These are phyloP conservation scores for Orthonychiurus folsomi DNA, from an alignment of 2,888 invertebrate species.

Conservation along the genomic window DNA sequence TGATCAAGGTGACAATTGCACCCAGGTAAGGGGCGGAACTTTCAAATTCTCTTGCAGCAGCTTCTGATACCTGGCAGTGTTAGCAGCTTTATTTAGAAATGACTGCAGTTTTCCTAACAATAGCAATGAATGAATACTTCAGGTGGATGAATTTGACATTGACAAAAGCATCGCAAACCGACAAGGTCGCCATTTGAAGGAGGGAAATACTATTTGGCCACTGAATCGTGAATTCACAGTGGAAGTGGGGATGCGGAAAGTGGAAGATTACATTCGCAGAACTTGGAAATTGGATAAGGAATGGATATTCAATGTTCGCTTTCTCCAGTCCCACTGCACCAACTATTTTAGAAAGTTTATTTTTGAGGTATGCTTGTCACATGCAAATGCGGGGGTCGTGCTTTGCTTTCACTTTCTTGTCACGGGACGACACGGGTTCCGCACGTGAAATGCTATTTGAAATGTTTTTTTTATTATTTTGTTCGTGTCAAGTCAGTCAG, in stretches of 20 bases:
- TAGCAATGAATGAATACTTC: not conserved
- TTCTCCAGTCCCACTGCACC: constrained; percentile 24
- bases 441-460: no score
- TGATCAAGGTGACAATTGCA: no score
- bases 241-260: constrained; percentile 21
- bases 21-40: no score
- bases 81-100: not conserved
- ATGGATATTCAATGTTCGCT: constrained; percentile 28
- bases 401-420: no score
- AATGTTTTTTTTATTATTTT: no score
- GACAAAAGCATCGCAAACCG: constrained; percentile 9
- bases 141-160: constrained; percentile 10
- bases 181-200: constrained; percentile 12
- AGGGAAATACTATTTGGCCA: constrained; percentile 35
- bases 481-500: constrained; percentile 7
- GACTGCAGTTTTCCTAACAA: not conserved
- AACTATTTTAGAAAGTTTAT: constrained; percentile 27
- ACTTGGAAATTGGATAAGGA: constrained; percentile 32
- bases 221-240: constrained; percentile 25
- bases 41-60: not conserved
- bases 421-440: no score
- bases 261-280: constrained; percentile 31
- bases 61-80: not conserved
- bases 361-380: constrained; percentile 19
- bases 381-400: not conserved